Conservation (phyloP, 2,113 vertebrate species). For the Cinclus mexicanus region DNA sequence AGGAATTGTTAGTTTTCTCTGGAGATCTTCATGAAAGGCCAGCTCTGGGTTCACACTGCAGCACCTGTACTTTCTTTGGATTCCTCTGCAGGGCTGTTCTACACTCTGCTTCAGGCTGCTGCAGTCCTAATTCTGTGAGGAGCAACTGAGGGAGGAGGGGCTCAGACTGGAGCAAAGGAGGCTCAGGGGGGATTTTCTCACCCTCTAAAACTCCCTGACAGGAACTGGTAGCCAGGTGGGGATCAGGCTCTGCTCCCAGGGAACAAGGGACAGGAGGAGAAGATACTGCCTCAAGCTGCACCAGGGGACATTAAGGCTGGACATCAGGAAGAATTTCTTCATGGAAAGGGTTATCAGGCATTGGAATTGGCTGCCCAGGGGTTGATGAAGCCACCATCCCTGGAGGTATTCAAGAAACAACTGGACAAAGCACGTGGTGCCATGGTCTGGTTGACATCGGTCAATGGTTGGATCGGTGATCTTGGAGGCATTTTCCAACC, state of each 20-base stretch:
- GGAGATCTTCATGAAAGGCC: neutral
- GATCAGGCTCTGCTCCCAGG: neutral
- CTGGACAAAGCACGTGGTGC: neutral
- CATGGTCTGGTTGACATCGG: neutral
- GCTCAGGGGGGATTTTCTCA: neutral
- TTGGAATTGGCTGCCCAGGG: neutral
- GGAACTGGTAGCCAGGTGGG: neutral
- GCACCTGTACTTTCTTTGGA: neutral
- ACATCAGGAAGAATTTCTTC: neutral
- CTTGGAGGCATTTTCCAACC: neutral
- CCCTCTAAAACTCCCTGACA: neutral
- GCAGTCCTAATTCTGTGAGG: neutral
- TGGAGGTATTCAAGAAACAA: neutral
- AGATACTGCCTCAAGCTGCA: neutral
- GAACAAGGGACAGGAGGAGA: neutral
- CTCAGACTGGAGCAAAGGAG: neutral
- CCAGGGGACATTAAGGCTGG: neutral
- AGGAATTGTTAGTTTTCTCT: neutral
- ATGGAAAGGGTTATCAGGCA: neutral
- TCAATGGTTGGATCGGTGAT: rapidly evolving
- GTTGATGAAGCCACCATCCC: neutral
- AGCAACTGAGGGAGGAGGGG: neutral
- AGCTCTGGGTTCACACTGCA: neutral
- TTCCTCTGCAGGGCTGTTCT: neutral
- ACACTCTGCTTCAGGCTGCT: neutral